These are phyloP conservation scores for Heteromormyrus szaboi DNA, from an alignment of 2,797 vertebrate species.

Conservation along the genomic window DNA sequence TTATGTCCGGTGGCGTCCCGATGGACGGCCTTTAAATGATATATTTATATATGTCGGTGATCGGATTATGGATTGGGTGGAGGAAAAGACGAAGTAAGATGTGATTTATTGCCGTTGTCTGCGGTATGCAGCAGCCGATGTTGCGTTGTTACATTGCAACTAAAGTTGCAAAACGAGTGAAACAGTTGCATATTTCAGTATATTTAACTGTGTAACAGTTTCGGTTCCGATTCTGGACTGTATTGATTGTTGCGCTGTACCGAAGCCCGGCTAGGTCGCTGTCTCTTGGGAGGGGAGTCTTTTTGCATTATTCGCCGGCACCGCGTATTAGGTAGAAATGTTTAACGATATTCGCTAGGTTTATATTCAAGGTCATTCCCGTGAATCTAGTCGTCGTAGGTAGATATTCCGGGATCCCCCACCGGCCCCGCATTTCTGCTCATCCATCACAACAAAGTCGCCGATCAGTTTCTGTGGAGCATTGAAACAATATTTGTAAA, in stretches of 20 bases:
- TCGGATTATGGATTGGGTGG: constrained; percentile 14
- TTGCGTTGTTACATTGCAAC: constrained; percentile 1
- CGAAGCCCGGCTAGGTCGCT: background rate
- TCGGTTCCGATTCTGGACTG: background rate
- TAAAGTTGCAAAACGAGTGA: constrained; percentile 16
- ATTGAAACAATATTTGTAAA: constrained; percentile 7
- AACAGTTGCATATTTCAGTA: background rate
- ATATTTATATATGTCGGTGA: background rate
- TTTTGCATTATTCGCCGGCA: background rate
- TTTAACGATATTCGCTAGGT: background rate
- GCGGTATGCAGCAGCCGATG: constrained; percentile 7
- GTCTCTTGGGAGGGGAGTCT: background rate
- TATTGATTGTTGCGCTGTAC: background rate
- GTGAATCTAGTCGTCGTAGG: background rate
- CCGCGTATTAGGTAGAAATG: constrained; percentile 6
- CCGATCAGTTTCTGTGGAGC: background rate
- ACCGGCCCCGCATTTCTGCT: background rate
- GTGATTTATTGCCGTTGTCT: constrained; percentile 17
- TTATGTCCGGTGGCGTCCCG: background rate
- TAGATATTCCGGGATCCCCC: background rate
- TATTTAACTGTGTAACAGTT: background rate
- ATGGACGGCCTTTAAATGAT: background rate
- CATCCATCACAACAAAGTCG: background rate
- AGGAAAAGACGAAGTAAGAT: constrained; percentile 15
- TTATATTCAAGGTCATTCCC: constrained; percentile 17